phyloP scores from a whole-genome alignment of 2,888 invertebrate species.

The Malthinus flaveolus region DNA sequence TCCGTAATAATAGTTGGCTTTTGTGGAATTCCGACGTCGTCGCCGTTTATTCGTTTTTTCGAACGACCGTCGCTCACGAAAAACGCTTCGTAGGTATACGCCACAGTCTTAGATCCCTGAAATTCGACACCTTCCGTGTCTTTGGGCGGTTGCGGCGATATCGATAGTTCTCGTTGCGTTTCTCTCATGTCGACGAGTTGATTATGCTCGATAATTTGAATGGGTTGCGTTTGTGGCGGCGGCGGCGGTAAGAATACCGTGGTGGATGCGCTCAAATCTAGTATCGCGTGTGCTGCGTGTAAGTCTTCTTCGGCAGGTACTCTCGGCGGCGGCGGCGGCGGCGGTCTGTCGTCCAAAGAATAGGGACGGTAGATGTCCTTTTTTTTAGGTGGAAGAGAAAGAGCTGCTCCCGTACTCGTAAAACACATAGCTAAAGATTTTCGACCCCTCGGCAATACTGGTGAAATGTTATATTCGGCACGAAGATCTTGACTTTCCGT shows the following conservation, averaged over 20 bases:
- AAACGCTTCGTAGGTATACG: constrained; percentile 90
- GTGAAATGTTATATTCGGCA: constrained; percentile 41
- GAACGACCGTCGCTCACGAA: constrained; percentile 87
- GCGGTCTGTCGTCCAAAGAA: constrained; percentile 72
- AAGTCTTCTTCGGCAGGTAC: constrained; percentile 79
- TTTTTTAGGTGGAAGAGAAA: constrained; percentile 86
- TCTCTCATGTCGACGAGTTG: constrained; percentile 33
- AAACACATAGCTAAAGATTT: constrained; percentile 83
- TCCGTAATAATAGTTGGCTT: constrained; percentile 38
- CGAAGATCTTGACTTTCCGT: constrained; percentile 54
- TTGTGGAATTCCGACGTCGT: constrained; percentile 21
- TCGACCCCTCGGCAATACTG: constrained; percentile 53
- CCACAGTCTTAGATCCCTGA: constrained; percentile 70
- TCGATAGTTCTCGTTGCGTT: constrained; percentile 40
- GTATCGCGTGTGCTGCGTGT: constrained; percentile 85
- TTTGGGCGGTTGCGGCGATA: constrained; percentile 42
- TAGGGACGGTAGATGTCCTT: constrained; percentile 91
- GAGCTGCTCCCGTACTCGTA: constrained; percentile 81
- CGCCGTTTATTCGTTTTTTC: constrained; percentile 56
- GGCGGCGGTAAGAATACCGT: constrained; percentile 69
- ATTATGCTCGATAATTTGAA: constrained; percentile 25
- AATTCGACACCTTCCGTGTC: constrained; percentile 35
- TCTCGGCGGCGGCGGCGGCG: constrained; percentile 57
- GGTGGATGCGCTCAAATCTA: constrained; percentile 86
- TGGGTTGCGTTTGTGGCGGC: constrained; percentile 36